These are phyloP conservation scores for Rhinogobius similis DNA, from an alignment of 2,113 vertebrate species.

Conservation along the genomic window DNA sequence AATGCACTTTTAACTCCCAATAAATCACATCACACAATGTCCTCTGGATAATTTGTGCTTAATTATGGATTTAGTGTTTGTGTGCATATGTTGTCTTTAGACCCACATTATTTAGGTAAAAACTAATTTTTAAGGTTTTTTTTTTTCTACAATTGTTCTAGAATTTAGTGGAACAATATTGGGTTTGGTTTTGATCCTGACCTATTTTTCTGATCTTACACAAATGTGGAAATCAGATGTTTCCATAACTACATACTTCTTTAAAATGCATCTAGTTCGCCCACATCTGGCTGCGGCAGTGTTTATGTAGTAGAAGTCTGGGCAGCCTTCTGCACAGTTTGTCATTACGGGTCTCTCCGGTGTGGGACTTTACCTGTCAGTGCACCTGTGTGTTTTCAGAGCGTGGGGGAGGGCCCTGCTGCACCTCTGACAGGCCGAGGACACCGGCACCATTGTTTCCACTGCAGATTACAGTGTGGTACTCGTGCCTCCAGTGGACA, in stretches of 20 bases:
- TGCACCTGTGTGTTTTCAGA: constrained; percentile 19
- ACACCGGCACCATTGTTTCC: constrained; percentile 59
- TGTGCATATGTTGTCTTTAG: neutral
- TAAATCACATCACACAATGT: neutral
- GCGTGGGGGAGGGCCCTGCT: constrained; percentile 11
- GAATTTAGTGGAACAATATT: neutral
- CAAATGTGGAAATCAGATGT: neutral
- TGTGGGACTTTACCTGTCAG: constrained; percentile 16
- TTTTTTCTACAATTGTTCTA: neutral
- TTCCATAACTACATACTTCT: neutral
- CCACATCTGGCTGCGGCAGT: neutral
- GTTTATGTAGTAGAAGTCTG: constrained; percentile 5
- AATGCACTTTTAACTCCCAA: neutral
- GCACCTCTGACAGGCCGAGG: constrained; percentile 28
- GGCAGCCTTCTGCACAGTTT: constrained; percentile 5
- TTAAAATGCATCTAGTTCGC: neutral
- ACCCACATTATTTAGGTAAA: neutral
- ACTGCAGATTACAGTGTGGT: constrained; percentile 59
- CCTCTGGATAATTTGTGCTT: neutral
- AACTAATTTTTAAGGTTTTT: no score
- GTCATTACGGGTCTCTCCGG: constrained; percentile 3
- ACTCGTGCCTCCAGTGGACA: constrained; percentile 56
- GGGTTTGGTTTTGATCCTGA: neutral
- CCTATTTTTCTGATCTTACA: neutral
- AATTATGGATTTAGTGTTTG: no score